A percentile compares a stretch with the other conserved stretches of the same genome.
phyloP scores from a whole-genome alignment of 2,797 vertebrate species.

The Enoplosus armatus region DNA sequence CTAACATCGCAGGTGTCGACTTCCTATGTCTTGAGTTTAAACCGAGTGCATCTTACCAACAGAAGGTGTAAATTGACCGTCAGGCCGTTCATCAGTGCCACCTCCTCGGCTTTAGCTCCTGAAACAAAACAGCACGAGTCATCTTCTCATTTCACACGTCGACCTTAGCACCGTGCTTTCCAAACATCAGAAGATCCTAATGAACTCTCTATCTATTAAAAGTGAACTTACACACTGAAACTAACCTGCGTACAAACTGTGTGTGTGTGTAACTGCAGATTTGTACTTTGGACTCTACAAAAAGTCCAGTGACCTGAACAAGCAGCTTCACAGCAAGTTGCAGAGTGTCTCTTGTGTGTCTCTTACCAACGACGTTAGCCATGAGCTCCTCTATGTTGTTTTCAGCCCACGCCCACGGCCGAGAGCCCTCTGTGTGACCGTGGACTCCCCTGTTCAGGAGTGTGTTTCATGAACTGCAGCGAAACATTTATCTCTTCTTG shows the following conservation, averaged over 20 bases:
- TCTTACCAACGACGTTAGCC: slow-evolving; percentile 91
- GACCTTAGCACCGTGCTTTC: not conserved
- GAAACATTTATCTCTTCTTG: not conserved
- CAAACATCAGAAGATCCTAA: not conserved
- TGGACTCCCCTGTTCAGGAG: slow-evolving; percentile 87
- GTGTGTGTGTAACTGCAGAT: not conserved
- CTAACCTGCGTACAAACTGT: not conserved
- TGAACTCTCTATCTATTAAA: too few species aligned
- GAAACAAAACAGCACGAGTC: slow-evolving; percentile 38
- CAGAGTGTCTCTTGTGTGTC: too few species aligned
- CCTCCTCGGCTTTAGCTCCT: slow-evolving; percentile 92
- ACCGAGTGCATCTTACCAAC: slow-evolving; percentile 84
- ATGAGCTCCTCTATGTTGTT: slow-evolving; percentile 89
- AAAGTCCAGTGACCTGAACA: slow-evolving; percentile 34
- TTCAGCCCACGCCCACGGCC: slow-evolving; percentile 93
- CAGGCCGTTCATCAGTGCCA: slow-evolving; percentile 95
- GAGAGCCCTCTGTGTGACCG: slow-evolving; percentile 87
- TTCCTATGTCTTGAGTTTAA: not conserved
- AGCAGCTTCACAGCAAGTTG: not conserved
- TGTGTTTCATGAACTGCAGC: not conserved
- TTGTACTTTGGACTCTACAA: slow-evolving; percentile 26
- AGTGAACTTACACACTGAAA: not conserved
- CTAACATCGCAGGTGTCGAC: too few species aligned
- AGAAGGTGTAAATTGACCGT: slow-evolving; percentile 96
- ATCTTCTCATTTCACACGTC: not conserved